Evolutionary conservation across 2,888 invertebrate genomes (phyloP).

Genomic region (Drosophila emarginata): DNA sequence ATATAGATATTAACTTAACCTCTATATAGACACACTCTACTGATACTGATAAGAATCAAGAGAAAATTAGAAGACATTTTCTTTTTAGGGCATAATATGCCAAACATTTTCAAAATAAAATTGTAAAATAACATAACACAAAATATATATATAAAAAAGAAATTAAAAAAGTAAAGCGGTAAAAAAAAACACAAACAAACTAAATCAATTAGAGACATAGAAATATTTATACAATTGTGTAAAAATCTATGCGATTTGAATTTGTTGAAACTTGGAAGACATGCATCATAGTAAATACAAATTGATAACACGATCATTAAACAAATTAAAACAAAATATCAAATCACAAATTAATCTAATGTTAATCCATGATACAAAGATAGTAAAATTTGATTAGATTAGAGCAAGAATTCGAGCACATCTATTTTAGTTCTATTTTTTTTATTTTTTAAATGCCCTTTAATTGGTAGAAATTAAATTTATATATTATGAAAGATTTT

Average conservation of each 20-base stretch:
- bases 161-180: constrained; percentile 1
- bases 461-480: too few relatives aligned
- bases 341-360: constrained; percentile 30
- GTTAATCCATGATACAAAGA: constrained; percentile 59
- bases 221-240: constrained; percentile 58
- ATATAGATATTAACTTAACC: constrained; percentile 11
- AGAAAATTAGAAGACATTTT: constrained; percentile 40
- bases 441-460: not conserved
- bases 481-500: too few relatives aligned
- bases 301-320: constrained; percentile 23
- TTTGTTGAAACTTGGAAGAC: constrained; percentile 65
- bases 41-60: constrained; percentile 14
- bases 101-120: not conserved
- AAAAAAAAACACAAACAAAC: constrained; percentile 2
- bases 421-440: not conserved
- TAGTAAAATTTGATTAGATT: not conserved
- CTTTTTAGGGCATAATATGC: not conserved
- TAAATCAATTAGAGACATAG: constrained; percentile 20
- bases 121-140: constrained; percentile 3
- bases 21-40: constrained; percentile 4
- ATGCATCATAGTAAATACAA: constrained; percentile 59
- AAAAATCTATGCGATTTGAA: constrained; percentile 63
- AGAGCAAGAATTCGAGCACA: not conserved
- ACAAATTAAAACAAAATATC: not conserved
- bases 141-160: not conserved